Evolutionary conservation across 2,113 vertebrate genomes (phyloP), one percentile per base, ranked within the genome.

Genomic region (Danionella cerebrum): DNA sequence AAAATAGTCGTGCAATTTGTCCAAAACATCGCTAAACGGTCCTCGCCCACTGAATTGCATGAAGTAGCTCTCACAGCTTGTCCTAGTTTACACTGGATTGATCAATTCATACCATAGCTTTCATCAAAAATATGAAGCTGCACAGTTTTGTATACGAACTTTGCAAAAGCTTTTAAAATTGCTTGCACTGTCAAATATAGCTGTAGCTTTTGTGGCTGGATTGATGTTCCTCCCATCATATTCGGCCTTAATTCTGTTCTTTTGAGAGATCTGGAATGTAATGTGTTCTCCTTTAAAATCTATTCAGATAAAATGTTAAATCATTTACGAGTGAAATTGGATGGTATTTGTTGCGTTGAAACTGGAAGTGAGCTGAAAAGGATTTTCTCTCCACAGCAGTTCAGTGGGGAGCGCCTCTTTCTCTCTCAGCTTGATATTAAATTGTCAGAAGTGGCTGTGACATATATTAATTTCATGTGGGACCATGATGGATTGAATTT

Each of bases 401-500:
- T 47, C 48, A 29, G 69, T 18, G 29, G 64, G 67, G 29, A 72
- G 60, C 52, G 41, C 80, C 29, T 33, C n/a, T n/a, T n/a, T n/a
- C 76, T 82, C 71, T 78, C 74, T 79, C 81, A 77, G 64, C 82
- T 78, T 84, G 80, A 77, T 83, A 87, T 89, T 89, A 87, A 87
- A 82, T 84, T 90, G 80, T 89, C 83, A 88, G 77, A 82, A 84
- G 71, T 85, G 77, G 82, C 84, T 83, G 76, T 89, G 87, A 88
- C 86, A 89, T 80, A 77, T 89, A 85, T 91, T 89, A 87, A 91
- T 91, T 90, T 91, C 68, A 87, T 87, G 84, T 79, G 82, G 83
- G 86, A 83, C 76, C 83, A 85, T 89, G 87, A 90, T 89, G 79
- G 84, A 90, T 90, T 86, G 83, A 85, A 84, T 89, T 87, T 83